Conservation (phyloP, 2,888 invertebrate genomes). For the Apodemia duryi region DNA sequence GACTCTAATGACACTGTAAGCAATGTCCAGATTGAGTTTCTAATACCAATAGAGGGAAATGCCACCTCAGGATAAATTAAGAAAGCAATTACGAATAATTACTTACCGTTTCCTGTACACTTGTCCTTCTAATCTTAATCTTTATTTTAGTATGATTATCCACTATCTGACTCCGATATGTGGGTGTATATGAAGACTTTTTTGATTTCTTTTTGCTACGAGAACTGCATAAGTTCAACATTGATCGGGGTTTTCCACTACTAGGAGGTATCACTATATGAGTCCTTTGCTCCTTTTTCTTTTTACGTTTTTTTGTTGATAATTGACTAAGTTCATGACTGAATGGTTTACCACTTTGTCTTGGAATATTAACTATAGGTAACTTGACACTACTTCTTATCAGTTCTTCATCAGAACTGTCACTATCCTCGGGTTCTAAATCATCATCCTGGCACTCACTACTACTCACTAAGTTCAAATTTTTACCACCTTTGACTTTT, state of each 20-base stretch:
- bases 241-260: slow-evolving; percentile 71
- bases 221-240: slow-evolving; percentile 71
- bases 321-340: slow-evolving; percentile 79
- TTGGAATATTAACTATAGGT: slow-evolving; percentile 61
- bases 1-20: neutral
- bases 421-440: slow-evolving; percentile 48
- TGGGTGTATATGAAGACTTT: slow-evolving; percentile 61
- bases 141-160: slow-evolving; percentile 83
- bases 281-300: slow-evolving; percentile 60
- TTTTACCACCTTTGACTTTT: slow-evolving; percentile 75
- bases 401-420: slow-evolving; percentile 72
- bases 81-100: neutral
- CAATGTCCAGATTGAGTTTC: neutral
- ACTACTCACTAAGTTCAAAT: slow-evolving; percentile 75
- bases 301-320: slow-evolving; percentile 72
- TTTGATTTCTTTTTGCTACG: slow-evolving; percentile 73
- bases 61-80: neutral
- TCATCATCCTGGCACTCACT: slow-evolving; percentile 64
- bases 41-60: neutral
- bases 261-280: slow-evolving; percentile 62
- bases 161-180: slow-evolving; percentile 81
- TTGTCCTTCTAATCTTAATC: slow-evolving; percentile 84
- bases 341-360: slow-evolving; percentile 74
- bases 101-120: slow-evolving; percentile 63
- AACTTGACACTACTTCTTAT: slow-evolving; percentile 70